Evolutionary conservation across 2,113 vertebrate genomes (phyloP), one percentile per base, ranked within the genome.

Genomic region (Odobenus rosmarus): DNA sequence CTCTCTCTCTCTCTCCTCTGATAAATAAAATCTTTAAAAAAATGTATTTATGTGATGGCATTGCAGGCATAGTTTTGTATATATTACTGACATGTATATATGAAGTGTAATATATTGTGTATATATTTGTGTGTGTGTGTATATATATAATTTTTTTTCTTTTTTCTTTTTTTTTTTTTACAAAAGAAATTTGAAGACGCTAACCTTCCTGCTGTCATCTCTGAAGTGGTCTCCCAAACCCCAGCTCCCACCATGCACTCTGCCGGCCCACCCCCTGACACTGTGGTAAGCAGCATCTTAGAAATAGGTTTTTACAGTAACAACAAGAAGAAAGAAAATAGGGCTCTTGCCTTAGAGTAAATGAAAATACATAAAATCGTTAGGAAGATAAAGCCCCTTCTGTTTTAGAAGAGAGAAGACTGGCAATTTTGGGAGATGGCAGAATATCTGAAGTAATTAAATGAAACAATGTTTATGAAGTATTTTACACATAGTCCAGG

Each of bases 161-260:
- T 76, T 69, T 4, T 42, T 31, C 18, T 5, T 49, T 59, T n/a
- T 49, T 92, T 97, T 76, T 69, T 94, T 93, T 57, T 33, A 86
- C 61, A 46, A 87, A 96, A 98, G 97, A 80, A 94, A 42, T 71
- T 94, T 1, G 93, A 98, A 39, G 94, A 97, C 2, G 84, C 84
- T 39, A 97, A 97, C 64, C 92, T 97, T 79, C 77, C 97, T 72
- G 94, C 97, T 96, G 96, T 6, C 2, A 1, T 96, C 67, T 96
- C 97, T 10, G 98, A 97, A 90, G 67, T 97, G 33, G 94, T 97
- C 82, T 97, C 97, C 49, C 71, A 95, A 51, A 90, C 77, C 10
- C 91, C 98, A 13, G 95, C 94, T 31, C 39, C 95, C 46, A 7
- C 95, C 18, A 96, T 93, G 26, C 88, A 94, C 0, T 13, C 98